Evolutionary conservation across 1,140 invertebrate species (phyloP), one percentile per base, ranked within the genome.

Genomic region (Saxidomus purpurata): DNA sequence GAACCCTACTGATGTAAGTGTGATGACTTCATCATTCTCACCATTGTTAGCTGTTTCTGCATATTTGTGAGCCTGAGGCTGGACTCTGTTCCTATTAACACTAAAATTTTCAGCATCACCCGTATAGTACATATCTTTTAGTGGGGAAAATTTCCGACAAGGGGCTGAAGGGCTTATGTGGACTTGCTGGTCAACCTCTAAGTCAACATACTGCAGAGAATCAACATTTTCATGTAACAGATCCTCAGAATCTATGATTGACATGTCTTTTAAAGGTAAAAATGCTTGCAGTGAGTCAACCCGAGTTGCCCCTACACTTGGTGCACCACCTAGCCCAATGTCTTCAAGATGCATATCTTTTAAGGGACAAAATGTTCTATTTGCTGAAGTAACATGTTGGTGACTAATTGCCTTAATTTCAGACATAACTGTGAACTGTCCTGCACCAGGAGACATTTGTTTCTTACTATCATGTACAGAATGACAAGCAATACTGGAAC

Each of bases 61-160:
- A 40, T 71, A 71, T 38, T 9, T 71, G 22, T 40, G 38, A 71
- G 38, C 67, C 17, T 71, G 36, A 4, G 34, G 17, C 34, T 71
- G 1, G 4, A 36, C 31, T 38, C 28, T 17, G 15, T n/a, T 34
- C 1, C 17, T 19, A 71, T 15, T 40, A 6, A 19, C 4, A 36
- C 13, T 22, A 19, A 15, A 1, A 38, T 17, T 0, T 38, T 71
- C 34, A 38, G 1, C 25, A 19, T 71, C 17, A 71, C 13, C 67
- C 9, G 34, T 11, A 38, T 59, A 52, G 3, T 28, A 63, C 80
- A 82, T 82, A 25, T 82, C 80, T 47, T 67, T 82, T 13, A 82
- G 59, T 25, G 80, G 80, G 34, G 49, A 59, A 47, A n/a, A 82
- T 82, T 63, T 82, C 34, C 38, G 34, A 82, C 80, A 63, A 28